phyloP scores from a whole-genome alignment of 2,113 vertebrate genomes.

The Pica pica region DNA sequence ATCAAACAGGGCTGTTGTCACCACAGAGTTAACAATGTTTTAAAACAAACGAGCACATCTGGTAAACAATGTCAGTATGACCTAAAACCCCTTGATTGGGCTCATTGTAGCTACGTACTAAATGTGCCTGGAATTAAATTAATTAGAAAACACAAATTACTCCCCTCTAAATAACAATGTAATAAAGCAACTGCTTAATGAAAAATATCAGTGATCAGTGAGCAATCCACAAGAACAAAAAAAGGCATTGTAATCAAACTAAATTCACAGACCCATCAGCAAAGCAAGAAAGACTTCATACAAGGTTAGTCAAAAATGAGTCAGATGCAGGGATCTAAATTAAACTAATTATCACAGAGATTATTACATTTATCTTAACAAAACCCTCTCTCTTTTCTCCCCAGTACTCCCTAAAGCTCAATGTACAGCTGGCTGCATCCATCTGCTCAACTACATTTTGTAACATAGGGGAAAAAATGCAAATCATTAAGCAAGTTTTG shows the following conservation, averaged over 20 bases:
- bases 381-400: constrained; percentile 34
- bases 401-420: constrained; percentile 63
- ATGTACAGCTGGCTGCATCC: constrained; percentile 73
- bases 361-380: constrained; percentile 69
- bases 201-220: constrained; percentile 47
- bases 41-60: constrained; percentile 38
- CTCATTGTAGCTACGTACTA: constrained; percentile 32
- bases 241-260: constrained; percentile 25
- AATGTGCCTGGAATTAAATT: constrained; percentile 56
- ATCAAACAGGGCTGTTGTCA: neutral
- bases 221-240: constrained; percentile 29
- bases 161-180: constrained; percentile 44
- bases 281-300: constrained; percentile 46
- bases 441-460: constrained; percentile 75
- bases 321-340: constrained; percentile 68
- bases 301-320: constrained; percentile 48
- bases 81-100: constrained; percentile 30
- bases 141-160: constrained; percentile 59
- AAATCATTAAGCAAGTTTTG: constrained; percentile 35
- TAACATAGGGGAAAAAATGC: neutral
- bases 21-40: constrained; percentile 28
- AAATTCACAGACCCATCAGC: constrained; percentile 17
- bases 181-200: constrained; percentile 56
- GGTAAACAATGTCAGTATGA: constrained; percentile 49
- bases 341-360: constrained; percentile 78